A percentile compares a stretch with the other conserved stretches of the same genome.
phyloP scores from a whole-genome alignment of 2,113 vertebrate genomes.

The Osmerus mordax region DNA sequence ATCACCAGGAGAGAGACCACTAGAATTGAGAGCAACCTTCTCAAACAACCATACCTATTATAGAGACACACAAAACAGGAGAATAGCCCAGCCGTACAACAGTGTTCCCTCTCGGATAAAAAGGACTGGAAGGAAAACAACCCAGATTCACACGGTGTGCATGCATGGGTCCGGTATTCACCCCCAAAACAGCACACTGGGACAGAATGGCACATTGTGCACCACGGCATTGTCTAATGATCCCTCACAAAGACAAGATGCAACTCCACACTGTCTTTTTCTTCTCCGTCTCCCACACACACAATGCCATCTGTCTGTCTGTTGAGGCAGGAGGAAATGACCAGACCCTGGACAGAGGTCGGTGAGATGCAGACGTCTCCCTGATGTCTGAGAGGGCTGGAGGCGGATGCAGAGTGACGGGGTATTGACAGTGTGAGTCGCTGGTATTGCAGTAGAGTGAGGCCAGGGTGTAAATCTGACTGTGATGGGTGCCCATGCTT shows the following conservation, averaged over 20 bases:
- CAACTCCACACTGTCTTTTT: too few species aligned
- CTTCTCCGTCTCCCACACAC: too few species aligned
- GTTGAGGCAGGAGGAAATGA: background rate
- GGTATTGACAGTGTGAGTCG: background rate
- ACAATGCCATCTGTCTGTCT: slow-evolving; percentile 26
- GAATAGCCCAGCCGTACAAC: background rate
- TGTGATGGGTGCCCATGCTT: slow-evolving; percentile 37
- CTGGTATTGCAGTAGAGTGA: background rate
- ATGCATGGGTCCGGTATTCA: too few species aligned
- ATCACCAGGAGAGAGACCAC: too few species aligned
- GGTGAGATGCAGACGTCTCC: background rate
- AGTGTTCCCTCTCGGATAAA: background rate
- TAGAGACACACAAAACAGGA: background rate
- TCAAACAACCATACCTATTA: background rate
- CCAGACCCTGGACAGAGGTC: slow-evolving; percentile 9
- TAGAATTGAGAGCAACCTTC: too few species aligned
- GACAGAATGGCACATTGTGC: background rate
- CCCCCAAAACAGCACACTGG: background rate
- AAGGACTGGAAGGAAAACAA: background rate
- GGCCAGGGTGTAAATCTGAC: slow-evolving; percentile 46
- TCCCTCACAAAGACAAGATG: too few species aligned
- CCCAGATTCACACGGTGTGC: background rate
- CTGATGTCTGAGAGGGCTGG: slow-evolving; percentile 10
- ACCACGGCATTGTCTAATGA: too few species aligned
- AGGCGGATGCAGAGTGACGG: slow-evolving; percentile 26